Percentiles rank a stretch among this genome's conserved stretches.
These are phyloP conservation scores for Scrobipalpa costella DNA, from an alignment of 2,888 invertebrate genomes.

Conservation along the genomic window DNA sequence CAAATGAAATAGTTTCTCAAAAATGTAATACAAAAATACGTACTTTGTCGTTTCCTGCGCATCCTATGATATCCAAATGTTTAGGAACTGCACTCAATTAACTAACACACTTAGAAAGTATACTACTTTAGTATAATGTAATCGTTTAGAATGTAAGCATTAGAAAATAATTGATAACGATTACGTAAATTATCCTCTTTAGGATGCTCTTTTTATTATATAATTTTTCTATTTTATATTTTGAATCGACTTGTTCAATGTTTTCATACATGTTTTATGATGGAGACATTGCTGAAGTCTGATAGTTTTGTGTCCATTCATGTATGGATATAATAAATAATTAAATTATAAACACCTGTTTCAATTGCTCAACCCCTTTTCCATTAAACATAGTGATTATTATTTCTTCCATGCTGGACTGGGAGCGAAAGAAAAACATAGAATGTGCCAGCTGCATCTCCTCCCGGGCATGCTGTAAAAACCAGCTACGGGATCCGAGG, in stretches of 20 bases:
- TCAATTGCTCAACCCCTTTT: conserved; percentile 36
- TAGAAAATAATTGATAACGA: conserved; percentile 53
- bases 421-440: no score
- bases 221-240: conserved; percentile 73
- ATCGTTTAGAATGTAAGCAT: conserved; percentile 62
- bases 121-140: conserved; percentile 59
- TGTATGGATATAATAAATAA: conserved; percentile 72
- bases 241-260: conserved; percentile 63
- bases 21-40: conserved; percentile 10
- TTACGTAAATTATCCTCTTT: conserved; percentile 55
- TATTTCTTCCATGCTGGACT: not conserved
- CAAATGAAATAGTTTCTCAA: conserved; percentile 6
- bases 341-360: conserved; percentile 49
- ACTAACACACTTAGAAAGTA: conserved; percentile 50
- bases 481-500: no score
- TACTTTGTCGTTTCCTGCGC: conserved; percentile 36
- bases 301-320: conserved; percentile 68
- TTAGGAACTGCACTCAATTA: conserved; percentile 48
- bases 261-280: conserved; percentile 57
- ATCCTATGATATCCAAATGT: conserved; percentile 44
- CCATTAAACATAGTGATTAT: not conserved
- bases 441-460: no score
- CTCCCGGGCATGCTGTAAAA: no score
- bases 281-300: conserved; percentile 69
- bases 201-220: conserved; percentile 60